Conservation (phyloP, 2,797 vertebrate species). For the Heteromormyrus szaboi region DNA sequence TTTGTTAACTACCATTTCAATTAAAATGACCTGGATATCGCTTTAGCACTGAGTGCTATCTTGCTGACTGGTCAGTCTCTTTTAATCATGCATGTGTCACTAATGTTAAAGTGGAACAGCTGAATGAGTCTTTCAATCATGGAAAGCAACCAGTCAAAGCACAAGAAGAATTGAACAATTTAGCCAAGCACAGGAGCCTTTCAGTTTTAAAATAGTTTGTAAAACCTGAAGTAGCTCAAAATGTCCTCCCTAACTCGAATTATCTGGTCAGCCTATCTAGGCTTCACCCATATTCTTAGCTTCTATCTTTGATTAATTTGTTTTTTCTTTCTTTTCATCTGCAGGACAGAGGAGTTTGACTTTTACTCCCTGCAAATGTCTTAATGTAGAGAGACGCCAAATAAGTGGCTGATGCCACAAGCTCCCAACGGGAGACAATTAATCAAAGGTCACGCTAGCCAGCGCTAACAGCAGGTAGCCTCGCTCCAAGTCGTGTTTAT, state of each 20-base stretch:
- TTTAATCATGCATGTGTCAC: not conserved
- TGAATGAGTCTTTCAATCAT: not conserved
- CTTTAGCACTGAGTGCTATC: not conserved
- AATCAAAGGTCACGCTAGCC: constrained; percentile 16
- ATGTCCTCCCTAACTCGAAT: not conserved
- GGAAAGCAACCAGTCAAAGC: not conserved
- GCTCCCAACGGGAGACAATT: constrained; percentile 17
- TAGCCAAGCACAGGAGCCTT: not conserved
- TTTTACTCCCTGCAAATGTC: constrained; percentile 8
- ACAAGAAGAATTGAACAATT: not conserved
- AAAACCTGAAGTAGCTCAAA: not conserved
- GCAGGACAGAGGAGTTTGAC: not conserved
- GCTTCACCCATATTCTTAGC: not conserved
- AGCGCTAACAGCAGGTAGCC: not conserved
- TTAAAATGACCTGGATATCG: not conserved
- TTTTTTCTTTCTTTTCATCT: not conserved
- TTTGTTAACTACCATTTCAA: not conserved
- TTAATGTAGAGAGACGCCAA: not conserved
- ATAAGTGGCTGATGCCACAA: not conserved
- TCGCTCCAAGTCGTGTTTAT: not conserved
- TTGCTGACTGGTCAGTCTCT: not conserved
- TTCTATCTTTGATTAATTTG: not conserved
- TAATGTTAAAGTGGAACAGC: not conserved
- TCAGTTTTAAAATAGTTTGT: not conserved
- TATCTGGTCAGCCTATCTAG: not conserved